Evolutionary conservation across 2,888 invertebrate species (phyloP).

Genomic region (Troilus luridus): DNA sequence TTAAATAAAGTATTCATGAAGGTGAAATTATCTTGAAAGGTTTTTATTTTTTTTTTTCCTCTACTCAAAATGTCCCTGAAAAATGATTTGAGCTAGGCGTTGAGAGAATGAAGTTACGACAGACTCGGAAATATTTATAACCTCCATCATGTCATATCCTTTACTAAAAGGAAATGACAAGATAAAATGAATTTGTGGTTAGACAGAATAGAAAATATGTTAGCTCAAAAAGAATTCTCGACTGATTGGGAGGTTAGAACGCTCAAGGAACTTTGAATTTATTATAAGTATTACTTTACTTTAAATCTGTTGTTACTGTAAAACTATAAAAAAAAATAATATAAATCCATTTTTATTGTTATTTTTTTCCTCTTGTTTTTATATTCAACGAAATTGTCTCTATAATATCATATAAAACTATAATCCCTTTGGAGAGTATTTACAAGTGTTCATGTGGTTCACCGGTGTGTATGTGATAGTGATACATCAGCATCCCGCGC

Average conservation of each 20-base stretch:
- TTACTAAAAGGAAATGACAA: slow-evolving; percentile 3
- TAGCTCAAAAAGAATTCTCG: not conserved
- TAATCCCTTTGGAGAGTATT: too few relatives aligned
- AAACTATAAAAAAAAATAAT: not conserved
- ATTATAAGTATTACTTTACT: not conserved
- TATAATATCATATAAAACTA: too few relatives aligned
- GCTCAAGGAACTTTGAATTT: not conserved
- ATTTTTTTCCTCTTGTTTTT: too few relatives aligned
- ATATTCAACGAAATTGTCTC: too few relatives aligned
- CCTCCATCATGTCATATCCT: not conserved
- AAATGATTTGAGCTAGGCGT: not conserved
- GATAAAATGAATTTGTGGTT: not conserved
- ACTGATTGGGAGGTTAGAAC: not conserved
- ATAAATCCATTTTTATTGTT: too few relatives aligned
- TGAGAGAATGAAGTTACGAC: not conserved
- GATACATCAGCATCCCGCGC: too few relatives aligned
- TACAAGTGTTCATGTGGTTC: too few relatives aligned
- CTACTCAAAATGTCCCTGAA: not conserved
- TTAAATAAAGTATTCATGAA: too few relatives aligned
- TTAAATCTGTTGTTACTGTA: not conserved
- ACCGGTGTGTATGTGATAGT: too few relatives aligned
- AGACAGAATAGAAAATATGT: not conserved
- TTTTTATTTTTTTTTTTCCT: not conserved
- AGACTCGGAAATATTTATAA: not conserved
- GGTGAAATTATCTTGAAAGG: not conserved